Evolutionary conservation across 2,888 invertebrate genomes (phyloP).

Genomic region (Ernsta delagoae): DNA sequence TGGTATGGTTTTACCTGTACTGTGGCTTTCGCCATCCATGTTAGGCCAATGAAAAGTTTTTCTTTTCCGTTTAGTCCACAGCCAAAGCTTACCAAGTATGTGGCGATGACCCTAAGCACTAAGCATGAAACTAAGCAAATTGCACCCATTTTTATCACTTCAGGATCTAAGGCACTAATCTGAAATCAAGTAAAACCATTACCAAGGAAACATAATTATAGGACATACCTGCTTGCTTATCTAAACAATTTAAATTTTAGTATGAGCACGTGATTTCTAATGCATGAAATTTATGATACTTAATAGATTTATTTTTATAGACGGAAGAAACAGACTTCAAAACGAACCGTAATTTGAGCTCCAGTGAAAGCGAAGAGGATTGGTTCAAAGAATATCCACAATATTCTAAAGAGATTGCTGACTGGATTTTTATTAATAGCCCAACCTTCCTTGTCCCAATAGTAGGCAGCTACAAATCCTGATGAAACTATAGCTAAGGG

Average conservation of each 20-base stretch:
- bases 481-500: constrained; percentile 90
- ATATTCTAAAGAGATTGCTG: constrained; percentile 89
- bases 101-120: constrained; percentile 84
- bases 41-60: constrained; percentile 91
- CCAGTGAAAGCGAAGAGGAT: constrained; percentile 95
- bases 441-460: constrained; percentile 91
- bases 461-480: constrained; percentile 89
- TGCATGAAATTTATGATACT: no score
- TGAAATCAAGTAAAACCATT: constrained; percentile 44
- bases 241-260: no score
- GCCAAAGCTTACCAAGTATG: constrained; percentile 87
- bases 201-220: not conserved
- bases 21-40: constrained; percentile 96
- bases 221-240: no score
- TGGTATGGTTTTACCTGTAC: constrained; percentile 86
- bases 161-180: constrained; percentile 85
- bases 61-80: constrained; percentile 91
- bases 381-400: constrained; percentile 96
- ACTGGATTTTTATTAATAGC: constrained; percentile 90
- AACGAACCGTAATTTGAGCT: constrained; percentile 91
- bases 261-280: no score
- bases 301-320: no score
- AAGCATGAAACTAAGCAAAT: constrained; percentile 86
- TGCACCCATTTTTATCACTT: constrained; percentile 87
- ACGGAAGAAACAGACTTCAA: no score